Evolutionary conservation across 1,140 invertebrate genomes (phyloP), one percentile per base, ranked within the genome.

Genomic region (Lucilia cuprina): DNA sequence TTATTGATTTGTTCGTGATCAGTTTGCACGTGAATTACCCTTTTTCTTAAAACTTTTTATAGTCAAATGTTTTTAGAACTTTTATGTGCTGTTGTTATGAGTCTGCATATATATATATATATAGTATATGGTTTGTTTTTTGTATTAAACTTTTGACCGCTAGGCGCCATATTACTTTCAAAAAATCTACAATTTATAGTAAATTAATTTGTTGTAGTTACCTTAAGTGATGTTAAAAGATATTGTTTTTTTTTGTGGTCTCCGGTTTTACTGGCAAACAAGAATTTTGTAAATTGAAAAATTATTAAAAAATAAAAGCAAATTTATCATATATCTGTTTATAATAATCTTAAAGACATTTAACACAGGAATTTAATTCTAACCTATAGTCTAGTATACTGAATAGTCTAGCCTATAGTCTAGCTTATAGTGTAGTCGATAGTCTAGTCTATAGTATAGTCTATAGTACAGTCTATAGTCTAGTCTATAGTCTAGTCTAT

Each of bases 1-100:
- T 70, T 70, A 80, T 80, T 80, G 77, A 80, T 80, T 80, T 80
- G 77, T n/a, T 80, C 77, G 77, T 80, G 77, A 80, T 80, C 77
- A 25, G 77, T 47, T 80, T 80, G 41, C 41, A 80, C 77, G 41
- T 80, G 77, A 80, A 80, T 21, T 80, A 25, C 47, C 47, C 41
- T 49, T 80, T 77, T 70, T 19, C 65, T 70, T 30, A 30, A 30
- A 30, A 30, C 3, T 2, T 30, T 30, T 30, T 30, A 3, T 30
- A 30, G 25, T 1, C 25, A 30, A 30, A 30, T 30, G 25, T 30
- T 30, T 30, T 30, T 30, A 30, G 25, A 2, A 30, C 1, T 30
- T 19, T 21, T 21, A 70, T 55, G 25, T 55, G 50, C 12, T 34
- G n/a, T 77, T 41, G 30, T 14, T 35, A 41, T 77, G 74, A 35